phyloP scores from a whole-genome alignment of 1,140 invertebrate species.

The Trinorchestia longiramus region DNA sequence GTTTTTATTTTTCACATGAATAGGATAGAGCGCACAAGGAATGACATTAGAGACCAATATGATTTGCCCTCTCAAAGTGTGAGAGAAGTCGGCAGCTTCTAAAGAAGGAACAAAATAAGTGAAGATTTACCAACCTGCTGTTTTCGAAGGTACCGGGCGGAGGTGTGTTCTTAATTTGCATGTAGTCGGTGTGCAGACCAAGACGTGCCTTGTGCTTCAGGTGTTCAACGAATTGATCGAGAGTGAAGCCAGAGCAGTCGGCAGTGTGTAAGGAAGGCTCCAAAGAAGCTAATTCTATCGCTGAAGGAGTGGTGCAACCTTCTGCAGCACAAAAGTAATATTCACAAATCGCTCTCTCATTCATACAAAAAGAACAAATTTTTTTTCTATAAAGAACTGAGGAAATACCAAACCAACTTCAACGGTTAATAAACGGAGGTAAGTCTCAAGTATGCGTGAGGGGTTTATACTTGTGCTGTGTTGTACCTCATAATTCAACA shows the following conservation, averaged over 20 bases:
- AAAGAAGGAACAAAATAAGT: too few species aligned
- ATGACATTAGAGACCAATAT: too few species aligned
- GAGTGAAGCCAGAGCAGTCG: conserved; percentile 75
- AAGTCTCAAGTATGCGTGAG: too few species aligned
- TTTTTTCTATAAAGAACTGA: too few species aligned
- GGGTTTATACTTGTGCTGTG: too few species aligned
- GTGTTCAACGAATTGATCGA: conserved; percentile 84
- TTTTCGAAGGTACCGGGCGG: conserved; percentile 87
- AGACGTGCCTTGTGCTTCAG: conserved; percentile 80
- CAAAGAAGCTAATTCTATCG: not conserved
- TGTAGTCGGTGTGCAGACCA: conserved; percentile 86
- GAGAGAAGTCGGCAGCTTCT: too few species aligned
- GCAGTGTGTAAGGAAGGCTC: conserved; percentile 74
- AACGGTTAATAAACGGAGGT: too few species aligned
- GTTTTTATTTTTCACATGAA: too few species aligned
- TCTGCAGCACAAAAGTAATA: not conserved
- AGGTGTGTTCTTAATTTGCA: conserved; percentile 84
- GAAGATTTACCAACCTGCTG: conserved; percentile 73
- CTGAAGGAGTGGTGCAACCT: not conserved
- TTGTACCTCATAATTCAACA: too few species aligned
- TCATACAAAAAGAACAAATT: not conserved
- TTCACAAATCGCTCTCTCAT: not conserved
- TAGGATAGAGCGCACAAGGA: too few species aligned
- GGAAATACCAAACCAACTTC: too few species aligned
- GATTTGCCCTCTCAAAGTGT: too few species aligned